Conservation (phyloP, 1,140 invertebrate species). For the Triops longicaudatus region DNA sequence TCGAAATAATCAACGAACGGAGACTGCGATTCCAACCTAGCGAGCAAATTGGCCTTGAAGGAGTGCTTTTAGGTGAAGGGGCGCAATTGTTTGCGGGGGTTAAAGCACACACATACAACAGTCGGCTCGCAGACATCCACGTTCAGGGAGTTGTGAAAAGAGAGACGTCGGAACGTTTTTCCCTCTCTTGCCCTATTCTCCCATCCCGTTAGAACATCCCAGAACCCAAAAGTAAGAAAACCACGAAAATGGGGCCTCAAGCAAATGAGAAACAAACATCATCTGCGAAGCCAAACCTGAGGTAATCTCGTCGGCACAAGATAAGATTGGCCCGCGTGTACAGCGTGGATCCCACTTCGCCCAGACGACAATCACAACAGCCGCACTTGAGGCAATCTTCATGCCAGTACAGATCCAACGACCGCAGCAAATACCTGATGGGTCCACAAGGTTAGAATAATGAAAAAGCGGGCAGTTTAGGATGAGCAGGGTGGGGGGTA, state of each 20-base stretch:
- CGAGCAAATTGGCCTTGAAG: background rate
- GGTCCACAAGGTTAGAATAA: background rate
- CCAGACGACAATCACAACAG: conserved; percentile 82
- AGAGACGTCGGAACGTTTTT: background rate
- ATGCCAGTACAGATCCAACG: conserved; percentile 84
- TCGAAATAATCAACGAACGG: background rate
- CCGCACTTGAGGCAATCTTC: conserved; percentile 90
- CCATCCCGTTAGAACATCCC: background rate
- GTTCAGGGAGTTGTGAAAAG: background rate
- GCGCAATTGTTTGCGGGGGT: background rate
- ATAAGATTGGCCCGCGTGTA: conserved; percentile 89
- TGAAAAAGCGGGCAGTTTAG: background rate
- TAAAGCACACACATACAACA: background rate
- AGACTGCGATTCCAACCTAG: background rate
- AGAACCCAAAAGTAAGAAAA: background rate
- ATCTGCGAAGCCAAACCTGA: conserved; percentile 55
- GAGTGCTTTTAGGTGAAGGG: background rate
- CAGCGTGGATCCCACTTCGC: conserved; percentile 82
- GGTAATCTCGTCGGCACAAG: conserved; percentile 84
- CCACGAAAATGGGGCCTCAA: conserved; percentile 9
- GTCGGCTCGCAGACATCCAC: background rate
- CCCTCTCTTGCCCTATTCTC: background rate
- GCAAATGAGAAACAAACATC: conserved; percentile 15
- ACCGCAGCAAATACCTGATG: conserved; percentile 45
- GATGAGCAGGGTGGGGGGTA: too few species aligned